These are phyloP conservation scores for Cistogaster globosa DNA, from an alignment of 2,888 invertebrate genomes.

Conservation along the genomic window DNA sequence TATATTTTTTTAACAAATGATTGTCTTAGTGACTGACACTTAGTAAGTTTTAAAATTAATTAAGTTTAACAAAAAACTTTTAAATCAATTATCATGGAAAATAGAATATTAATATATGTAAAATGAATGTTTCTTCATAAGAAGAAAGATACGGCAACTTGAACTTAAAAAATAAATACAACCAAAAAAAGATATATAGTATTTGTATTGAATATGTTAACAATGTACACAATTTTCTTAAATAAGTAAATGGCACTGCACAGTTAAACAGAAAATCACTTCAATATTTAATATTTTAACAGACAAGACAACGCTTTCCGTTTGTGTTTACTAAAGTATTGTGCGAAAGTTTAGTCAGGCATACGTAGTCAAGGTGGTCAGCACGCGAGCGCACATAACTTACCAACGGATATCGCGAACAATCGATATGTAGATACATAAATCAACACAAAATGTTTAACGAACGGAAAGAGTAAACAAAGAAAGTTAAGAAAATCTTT, in stretches of 20 bases:
- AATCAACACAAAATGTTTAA: conserved; percentile 13
- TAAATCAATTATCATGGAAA: too few relatives aligned
- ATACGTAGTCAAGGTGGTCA: conserved; percentile 64
- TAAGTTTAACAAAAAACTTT: too few relatives aligned
- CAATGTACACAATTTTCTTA: conserved; percentile 15
- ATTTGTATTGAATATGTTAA: too few relatives aligned
- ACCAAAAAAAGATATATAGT: too few relatives aligned
- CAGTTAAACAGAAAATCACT: conserved; percentile 39
- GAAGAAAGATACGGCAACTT: too few relatives aligned
- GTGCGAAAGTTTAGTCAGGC: conserved; percentile 66
- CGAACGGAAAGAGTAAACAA: conserved; percentile 13
- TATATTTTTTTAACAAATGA: too few relatives aligned
- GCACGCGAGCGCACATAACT: conserved; percentile 56
- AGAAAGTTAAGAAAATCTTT: neutral
- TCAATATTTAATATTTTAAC: conserved; percentile 23
- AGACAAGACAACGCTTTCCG: conserved; percentile 31
- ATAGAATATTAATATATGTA: too few relatives aligned
- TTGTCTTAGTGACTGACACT: too few relatives aligned
- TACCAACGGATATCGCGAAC: conserved; percentile 11
- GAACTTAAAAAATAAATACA: too few relatives aligned
- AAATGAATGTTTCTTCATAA: too few relatives aligned
- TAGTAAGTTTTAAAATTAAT: too few relatives aligned
- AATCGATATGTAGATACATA: conserved; percentile 34
- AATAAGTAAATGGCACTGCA: neutral
- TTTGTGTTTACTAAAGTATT: conserved; percentile 64